Percentiles rank a stretch among this genome's conserved stretches.
phyloP scores from a whole-genome alignment of 1,140 invertebrate species.

The Colletes gigas region DNA sequence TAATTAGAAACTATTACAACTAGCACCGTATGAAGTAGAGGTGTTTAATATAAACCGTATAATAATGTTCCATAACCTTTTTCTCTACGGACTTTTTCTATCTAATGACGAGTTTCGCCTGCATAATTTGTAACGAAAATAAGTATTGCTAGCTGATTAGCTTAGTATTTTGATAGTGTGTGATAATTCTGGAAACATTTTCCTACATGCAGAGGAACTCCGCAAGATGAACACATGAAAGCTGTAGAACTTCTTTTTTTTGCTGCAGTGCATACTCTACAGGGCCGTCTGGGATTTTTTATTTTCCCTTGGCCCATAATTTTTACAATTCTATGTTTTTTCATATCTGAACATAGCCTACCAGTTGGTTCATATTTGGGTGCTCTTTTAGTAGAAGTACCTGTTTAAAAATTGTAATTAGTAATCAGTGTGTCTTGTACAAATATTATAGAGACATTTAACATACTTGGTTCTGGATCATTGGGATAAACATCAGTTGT shows the following conservation, averaged over 20 bases:
- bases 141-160: too few species aligned
- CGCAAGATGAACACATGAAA: constrained; percentile 37
- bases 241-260: constrained; percentile 34
- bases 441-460: too few species aligned
- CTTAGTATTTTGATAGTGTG: constrained; percentile 21
- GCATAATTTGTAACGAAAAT: too few species aligned
- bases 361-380: constrained; percentile 15
- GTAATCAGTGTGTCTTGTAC: neutral
- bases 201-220: constrained; percentile 28
- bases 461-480: too few species aligned
- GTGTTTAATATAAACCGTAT: too few species aligned
- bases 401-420: constrained; percentile 1
- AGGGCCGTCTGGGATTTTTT: constrained; percentile 21
- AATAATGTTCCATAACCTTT: too few species aligned
- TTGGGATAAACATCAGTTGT: constrained; percentile 24
- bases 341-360: constrained; percentile 19
- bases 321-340: constrained; percentile 15
- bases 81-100: too few species aligned
- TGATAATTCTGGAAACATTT: constrained; percentile 42
- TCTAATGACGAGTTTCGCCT: too few species aligned
- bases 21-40: too few species aligned
- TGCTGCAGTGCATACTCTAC: constrained; percentile 4
- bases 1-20: too few species aligned
- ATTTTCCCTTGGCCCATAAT: constrained; percentile 25
- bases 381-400: constrained; percentile 16